A percentile compares a stretch with the other conserved stretches of the same genome.
phyloP scores from a whole-genome alignment of 2,888 invertebrate species.

The Mesochorus sp. region DNA sequence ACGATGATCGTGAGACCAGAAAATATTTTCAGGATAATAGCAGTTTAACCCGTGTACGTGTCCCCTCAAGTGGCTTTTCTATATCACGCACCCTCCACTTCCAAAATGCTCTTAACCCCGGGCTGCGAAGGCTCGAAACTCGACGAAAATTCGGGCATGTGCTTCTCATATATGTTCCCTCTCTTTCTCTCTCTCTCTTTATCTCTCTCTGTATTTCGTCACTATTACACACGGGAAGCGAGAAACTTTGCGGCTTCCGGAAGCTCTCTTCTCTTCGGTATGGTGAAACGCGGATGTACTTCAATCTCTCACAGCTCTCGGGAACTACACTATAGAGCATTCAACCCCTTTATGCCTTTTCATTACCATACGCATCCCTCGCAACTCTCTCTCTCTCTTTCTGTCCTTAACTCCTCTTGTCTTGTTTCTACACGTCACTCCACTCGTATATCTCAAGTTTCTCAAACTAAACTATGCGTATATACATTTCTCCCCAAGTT shows the following conservation, averaged over 20 bases:
- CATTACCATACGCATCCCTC: constrained; percentile 52
- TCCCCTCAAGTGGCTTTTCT: constrained; percentile 9
- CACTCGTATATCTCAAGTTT: background rate
- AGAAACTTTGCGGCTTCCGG: constrained; percentile 38
- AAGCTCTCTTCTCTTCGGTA: constrained; percentile 12
- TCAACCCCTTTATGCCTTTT: constrained; percentile 45
- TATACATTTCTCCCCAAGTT: background rate
- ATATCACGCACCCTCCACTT: background rate
- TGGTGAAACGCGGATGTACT: constrained; percentile 21
- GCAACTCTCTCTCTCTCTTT: background rate
- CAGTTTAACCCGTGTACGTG: background rate
- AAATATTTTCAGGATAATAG: background rate
- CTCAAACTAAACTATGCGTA: constrained; percentile 4
- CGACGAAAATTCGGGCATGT: constrained; percentile 10
- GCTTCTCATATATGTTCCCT: constrained; percentile 5
- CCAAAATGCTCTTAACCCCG: constrained; percentile 37
- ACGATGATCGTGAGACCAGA: background rate
- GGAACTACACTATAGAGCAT: constrained; percentile 3
- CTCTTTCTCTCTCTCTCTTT: constrained; percentile 2
- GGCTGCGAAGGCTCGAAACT: constrained; percentile 15
- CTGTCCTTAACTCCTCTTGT: background rate
- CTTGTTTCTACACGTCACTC: background rate
- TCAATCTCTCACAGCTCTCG: constrained; percentile 23
- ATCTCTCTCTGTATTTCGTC: background rate
- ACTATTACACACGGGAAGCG: constrained; percentile 25